Conservation (phyloP, 1,140 invertebrate species). For the Bilobella aurantiaca region DNA sequence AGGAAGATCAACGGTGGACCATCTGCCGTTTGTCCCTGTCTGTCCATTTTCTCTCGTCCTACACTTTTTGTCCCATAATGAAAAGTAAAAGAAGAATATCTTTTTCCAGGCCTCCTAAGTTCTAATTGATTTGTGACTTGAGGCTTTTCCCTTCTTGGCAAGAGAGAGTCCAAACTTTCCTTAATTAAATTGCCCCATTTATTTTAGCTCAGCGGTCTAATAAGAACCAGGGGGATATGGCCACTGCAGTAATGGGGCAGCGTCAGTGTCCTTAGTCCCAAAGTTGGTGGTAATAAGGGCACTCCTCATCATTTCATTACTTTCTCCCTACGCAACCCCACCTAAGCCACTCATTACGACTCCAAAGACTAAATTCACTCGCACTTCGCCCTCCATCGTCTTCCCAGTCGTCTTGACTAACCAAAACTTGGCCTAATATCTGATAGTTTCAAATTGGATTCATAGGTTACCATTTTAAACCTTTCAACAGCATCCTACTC, state of each 20-base stretch:
- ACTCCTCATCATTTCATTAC: neutral
- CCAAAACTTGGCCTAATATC: too few relatives aligned
- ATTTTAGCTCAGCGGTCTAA: slow-evolving; percentile 14
- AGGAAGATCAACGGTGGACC: neutral
- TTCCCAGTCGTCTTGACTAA: too few relatives aligned
- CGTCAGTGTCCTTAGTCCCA: too few relatives aligned
- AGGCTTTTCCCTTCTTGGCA: slow-evolving; percentile 25
- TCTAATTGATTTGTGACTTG: slow-evolving; percentile 32
- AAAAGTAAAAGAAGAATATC: neutral
- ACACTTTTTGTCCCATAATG: neutral
- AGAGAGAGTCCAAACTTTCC: slow-evolving; percentile 19
- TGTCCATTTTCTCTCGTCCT: neutral
- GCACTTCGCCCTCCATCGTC: too few relatives aligned
- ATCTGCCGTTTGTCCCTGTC: neutral
- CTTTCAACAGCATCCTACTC: too few relatives aligned
- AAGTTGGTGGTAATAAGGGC: neutral
- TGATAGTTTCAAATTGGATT: too few relatives aligned
- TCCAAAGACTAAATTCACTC: too few relatives aligned
- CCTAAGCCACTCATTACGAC: too few relatives aligned
- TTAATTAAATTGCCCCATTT: slow-evolving; percentile 32
- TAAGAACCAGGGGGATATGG: neutral
- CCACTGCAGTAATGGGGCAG: neutral
- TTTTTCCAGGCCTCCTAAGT: slow-evolving; percentile 3
- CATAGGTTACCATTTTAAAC: too few relatives aligned
- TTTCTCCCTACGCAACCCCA: neutral